These are phyloP conservation scores for Caenorhabditis sp. DNA, from an alignment of 2,888 invertebrate genomes.

Conservation along the genomic window DNA sequence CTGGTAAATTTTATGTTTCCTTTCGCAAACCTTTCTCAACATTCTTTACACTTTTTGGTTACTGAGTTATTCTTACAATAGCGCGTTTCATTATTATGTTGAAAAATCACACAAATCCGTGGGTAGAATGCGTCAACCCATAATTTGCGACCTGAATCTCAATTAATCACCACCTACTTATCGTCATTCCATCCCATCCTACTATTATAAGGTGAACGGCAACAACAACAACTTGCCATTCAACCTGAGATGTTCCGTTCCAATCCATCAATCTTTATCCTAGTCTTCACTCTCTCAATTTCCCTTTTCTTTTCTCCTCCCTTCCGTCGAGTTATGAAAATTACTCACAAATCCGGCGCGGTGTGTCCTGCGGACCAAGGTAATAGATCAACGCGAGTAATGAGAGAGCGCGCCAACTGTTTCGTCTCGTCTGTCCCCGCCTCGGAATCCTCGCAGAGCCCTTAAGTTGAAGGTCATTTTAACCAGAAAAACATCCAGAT, in stretches of 20 bases:
- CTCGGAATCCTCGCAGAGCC: slow-evolving; percentile 40
- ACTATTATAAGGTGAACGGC: slow-evolving; percentile 21
- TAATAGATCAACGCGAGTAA: slow-evolving; percentile 61
- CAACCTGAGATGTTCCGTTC: slow-evolving; percentile 48
- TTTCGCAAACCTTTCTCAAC: no score
- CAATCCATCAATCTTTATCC: slow-evolving; percentile 53
- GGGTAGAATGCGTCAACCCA: background rate
- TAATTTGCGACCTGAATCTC: slow-evolving; percentile 14
- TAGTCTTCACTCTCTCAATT: slow-evolving; percentile 19
- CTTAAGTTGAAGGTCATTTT: slow-evolving; percentile 57
- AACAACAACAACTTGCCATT: slow-evolving; percentile 48
- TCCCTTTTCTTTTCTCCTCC: background rate
- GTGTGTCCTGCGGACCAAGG: slow-evolving; percentile 56
- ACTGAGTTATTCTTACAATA: background rate
- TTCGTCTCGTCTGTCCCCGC: slow-evolving; percentile 59
- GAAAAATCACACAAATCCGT: background rate
- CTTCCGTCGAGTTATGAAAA: slow-evolving; percentile 48
- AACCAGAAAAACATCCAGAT: slow-evolving; percentile 23
- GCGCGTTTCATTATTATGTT: background rate
- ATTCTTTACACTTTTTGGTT: background rate
- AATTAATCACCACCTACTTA: slow-evolving; percentile 15
- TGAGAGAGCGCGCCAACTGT: slow-evolving; percentile 61
- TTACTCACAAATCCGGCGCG: slow-evolving; percentile 48
- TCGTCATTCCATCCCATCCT: slow-evolving; percentile 1
- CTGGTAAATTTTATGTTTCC: no score